Percentiles rank a stretch among this genome's conserved stretches.
These are phyloP conservation scores for Vanessa tameamea DNA, from an alignment of 1,140 invertebrate species.

Conservation along the genomic window DNA sequence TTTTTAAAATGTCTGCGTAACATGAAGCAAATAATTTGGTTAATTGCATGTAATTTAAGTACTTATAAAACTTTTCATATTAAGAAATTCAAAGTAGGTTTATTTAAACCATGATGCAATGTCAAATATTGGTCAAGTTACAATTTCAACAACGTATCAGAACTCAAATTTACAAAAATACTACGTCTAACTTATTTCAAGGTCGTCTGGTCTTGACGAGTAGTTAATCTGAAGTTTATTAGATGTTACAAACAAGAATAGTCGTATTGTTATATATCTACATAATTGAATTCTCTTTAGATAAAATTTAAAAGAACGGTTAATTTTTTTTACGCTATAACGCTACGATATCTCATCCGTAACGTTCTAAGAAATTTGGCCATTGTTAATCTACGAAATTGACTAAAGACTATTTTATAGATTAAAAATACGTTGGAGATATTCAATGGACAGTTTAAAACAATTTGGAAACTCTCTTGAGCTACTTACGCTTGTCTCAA, in stretches of 20 bases:
- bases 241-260: not conserved
- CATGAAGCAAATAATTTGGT: no score
- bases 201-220: constrained; percentile 21
- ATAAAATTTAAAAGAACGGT: not conserved
- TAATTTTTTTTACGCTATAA: not conserved
- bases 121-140: constrained; percentile 22
- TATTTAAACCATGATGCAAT: constrained; percentile 11
- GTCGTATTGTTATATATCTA: not conserved
- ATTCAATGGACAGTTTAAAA: constrained; percentile 20
- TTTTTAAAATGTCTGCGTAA: no score
- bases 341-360: constrained; percentile 2
- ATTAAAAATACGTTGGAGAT: not conserved
- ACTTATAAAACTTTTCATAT: not conserved
- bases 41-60: not conserved
- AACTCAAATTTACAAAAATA: constrained; percentile 3
- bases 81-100: not conserved
- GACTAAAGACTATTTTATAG: not conserved
- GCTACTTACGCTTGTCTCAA: constrained; percentile 31
- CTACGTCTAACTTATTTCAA: constrained; percentile 20
- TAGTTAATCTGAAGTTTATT: constrained; percentile 1
- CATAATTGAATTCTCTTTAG: not conserved
- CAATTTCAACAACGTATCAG: constrained; percentile 9
- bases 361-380: not conserved
- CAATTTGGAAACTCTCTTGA: constrained; percentile 30
- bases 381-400: constrained; percentile 12